Evolutionary conservation across 2,888 invertebrate species (phyloP), one percentile per base, ranked within the genome.

Genomic region (Leptothorax acervorum): DNA sequence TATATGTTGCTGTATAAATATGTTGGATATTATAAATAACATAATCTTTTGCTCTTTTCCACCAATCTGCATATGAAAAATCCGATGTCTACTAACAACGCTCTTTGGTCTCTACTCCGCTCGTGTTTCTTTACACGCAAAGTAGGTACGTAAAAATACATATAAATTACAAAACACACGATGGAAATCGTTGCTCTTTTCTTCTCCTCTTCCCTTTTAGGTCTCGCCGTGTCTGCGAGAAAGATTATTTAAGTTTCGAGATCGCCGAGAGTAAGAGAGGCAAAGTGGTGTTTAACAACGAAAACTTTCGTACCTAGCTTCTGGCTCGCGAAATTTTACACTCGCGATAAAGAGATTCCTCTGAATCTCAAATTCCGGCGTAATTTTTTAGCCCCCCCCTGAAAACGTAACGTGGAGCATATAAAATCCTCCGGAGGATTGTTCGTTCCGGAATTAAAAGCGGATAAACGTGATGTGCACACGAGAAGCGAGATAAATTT

Each of bases 401-500:
- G 31, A 48, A 42, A 28, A 48, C 66, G 48, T 23, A 48, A 66
- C 48, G 0, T 0, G 15, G 8, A 23, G 18, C 5, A 18, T 6
- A 9, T 18, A 9, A 11, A 62, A 78, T 5, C 31, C 55, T 15
- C 28, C n/a, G 42, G 18, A 12, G 15, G 6, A 55, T 55, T 15
- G 45, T 45, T 42, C 31, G 31, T 70, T 70, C 11, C 55, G 15
- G 23, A 31, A 55, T 70, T 78, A 78, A 70, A 78, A 78, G 28
- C 31, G 39, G 66, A 31, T 12, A 76, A 53, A 42, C 42, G 42
- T 15, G 55, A 81, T 73, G 71, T 39, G 39, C 35, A 42, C 48
- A 18, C 45, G 23, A 35, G 23, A 79, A 48, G 48, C 9, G 70
- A 18, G 57, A 73, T 71, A 57, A 81, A 81, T 81, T 81, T 48